A percentile compares a stretch with the other conserved stretches of the same genome.
These are phyloP conservation scores for Hermetia illucens DNA, from an alignment of 1,140 invertebrate genomes.

Conservation along the genomic window DNA sequence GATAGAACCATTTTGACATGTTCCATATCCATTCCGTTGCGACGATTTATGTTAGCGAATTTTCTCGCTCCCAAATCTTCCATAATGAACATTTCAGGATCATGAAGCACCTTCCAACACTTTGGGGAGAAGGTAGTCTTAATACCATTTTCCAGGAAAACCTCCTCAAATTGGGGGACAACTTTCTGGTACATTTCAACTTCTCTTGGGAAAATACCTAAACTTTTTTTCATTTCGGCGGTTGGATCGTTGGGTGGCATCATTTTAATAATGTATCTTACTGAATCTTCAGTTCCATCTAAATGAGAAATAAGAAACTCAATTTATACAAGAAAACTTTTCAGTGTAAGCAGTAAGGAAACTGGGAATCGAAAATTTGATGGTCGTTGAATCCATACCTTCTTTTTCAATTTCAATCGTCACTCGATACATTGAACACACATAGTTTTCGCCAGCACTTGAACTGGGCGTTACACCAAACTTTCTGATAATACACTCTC, in stretches of 20 bases:
- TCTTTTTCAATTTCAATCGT: constrained; percentile 11
- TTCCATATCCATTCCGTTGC: constrained; percentile 33
- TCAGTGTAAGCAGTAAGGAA: no score
- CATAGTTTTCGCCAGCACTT: constrained; percentile 19
- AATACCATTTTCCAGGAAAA: no score
- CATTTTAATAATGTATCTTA: no score
- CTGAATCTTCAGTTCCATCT: no score
- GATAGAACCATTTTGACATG: constrained; percentile 33
- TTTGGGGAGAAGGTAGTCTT: constrained; percentile 8
- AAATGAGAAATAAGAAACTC: no score
- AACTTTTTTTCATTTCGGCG: no score
- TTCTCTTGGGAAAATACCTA: constrained; percentile 22
- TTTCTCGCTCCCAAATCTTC: constrained; percentile 10
- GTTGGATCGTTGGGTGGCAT: no score
- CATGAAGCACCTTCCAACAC: constrained; percentile 5
- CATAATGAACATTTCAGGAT: constrained; percentile 6
- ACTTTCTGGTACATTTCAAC: constrained; percentile 12
- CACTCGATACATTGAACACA: constrained; percentile 12
- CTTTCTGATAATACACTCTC: no score
- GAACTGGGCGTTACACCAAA: no score
- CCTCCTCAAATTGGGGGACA: constrained; percentile 17
- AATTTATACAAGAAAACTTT: no score
- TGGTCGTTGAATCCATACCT: constrained; percentile 10
- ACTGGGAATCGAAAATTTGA: no score
- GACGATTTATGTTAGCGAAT: constrained; percentile 32